A percentile compares a stretch with the other conserved stretches of the same genome.
These are phyloP conservation scores for Piezodorus guildinii DNA, from an alignment of 1,140 invertebrate genomes.

Conservation along the genomic window DNA sequence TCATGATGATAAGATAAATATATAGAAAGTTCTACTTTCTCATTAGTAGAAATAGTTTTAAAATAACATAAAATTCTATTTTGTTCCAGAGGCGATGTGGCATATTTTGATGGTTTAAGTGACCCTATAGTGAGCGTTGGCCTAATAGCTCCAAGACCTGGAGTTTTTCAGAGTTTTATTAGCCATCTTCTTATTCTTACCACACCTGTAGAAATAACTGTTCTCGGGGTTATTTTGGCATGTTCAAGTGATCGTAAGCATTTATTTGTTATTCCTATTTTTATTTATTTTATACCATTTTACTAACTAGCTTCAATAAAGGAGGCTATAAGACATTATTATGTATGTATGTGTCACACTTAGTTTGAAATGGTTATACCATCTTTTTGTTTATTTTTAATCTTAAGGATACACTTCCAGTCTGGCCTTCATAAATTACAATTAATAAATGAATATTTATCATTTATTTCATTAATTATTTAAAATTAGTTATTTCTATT, in stretches of 20 bases:
- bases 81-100: slow-evolving; percentile 59
- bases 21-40: background rate
- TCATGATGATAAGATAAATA: background rate
- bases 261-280: too few relatives aligned
- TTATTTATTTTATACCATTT: too few relatives aligned
- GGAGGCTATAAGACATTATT: too few relatives aligned
- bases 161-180: slow-evolving; percentile 83
- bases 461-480: too few relatives aligned
- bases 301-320: too few relatives aligned
- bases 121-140: slow-evolving; percentile 83
- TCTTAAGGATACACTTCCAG: too few relatives aligned
- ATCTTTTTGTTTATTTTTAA: too few relatives aligned
- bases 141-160: slow-evolving; percentile 70
- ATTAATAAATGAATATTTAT: too few relatives aligned
- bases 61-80: background rate
- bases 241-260: slow-evolving; percentile 38
- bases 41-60: background rate
- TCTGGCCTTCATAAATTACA: too few relatives aligned
- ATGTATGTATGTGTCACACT: too few relatives aligned
- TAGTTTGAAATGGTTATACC: too few relatives aligned
- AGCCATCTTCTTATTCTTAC: slow-evolving; percentile 82
- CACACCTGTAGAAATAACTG: slow-evolving; percentile 85
- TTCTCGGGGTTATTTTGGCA: slow-evolving; percentile 64
- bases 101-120: slow-evolving; percentile 84
- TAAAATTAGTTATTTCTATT: too few relatives aligned